These are phyloP conservation scores for Paedocypris micromegethes DNA, from an alignment of 2,797 vertebrate genomes.

Conservation along the genomic window DNA sequence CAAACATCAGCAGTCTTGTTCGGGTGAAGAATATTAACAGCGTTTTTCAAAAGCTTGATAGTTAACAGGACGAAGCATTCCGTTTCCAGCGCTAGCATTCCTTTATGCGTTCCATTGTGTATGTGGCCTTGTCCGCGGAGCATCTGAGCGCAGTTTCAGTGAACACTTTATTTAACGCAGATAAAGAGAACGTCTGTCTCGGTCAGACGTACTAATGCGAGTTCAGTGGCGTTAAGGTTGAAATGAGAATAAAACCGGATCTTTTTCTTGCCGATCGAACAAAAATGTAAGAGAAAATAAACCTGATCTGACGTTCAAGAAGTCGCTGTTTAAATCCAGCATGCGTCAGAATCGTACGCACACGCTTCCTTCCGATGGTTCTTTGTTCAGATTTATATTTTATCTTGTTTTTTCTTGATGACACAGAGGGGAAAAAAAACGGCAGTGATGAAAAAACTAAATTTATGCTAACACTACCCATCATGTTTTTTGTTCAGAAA, in stretches of 20 bases:
- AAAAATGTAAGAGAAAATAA: slow-evolving; percentile 23
- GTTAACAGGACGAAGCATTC: slow-evolving; percentile 25
- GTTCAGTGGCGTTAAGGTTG: slow-evolving; percentile 11
- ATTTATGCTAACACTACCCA: too few relatives aligned
- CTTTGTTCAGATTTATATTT: too few relatives aligned
- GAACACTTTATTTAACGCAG: slow-evolving; percentile 27
- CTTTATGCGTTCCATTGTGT: slow-evolving; percentile 45
- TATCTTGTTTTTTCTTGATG: too few relatives aligned
- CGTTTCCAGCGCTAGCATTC: slow-evolving; percentile 28
- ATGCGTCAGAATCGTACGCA: slow-evolving; percentile 3
- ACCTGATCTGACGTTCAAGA: slow-evolving; percentile 14
- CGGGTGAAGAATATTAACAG: slow-evolving; percentile 10
- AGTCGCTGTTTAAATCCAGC: not conserved
- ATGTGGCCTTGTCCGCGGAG: slow-evolving; percentile 46
- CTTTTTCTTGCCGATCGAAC: slow-evolving; percentile 18
- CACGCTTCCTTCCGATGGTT: not conserved
- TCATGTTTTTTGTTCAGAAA: too few relatives aligned
- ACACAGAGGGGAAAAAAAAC: too few relatives aligned
- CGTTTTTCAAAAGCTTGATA: slow-evolving; percentile 29
- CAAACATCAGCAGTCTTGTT: slow-evolving; percentile 20
- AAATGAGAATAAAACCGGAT: slow-evolving; percentile 23
- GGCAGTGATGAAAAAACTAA: too few relatives aligned
- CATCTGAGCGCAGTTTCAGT: slow-evolving; percentile 14
- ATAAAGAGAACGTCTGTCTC: slow-evolving; percentile 1
- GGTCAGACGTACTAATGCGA: slow-evolving; percentile 18